A percentile compares a stretch with the other conserved stretches of the same genome.
Evolutionary conservation across 2,888 invertebrate genomes (phyloP).

Genomic region (Lapara coniferarum): DNA sequence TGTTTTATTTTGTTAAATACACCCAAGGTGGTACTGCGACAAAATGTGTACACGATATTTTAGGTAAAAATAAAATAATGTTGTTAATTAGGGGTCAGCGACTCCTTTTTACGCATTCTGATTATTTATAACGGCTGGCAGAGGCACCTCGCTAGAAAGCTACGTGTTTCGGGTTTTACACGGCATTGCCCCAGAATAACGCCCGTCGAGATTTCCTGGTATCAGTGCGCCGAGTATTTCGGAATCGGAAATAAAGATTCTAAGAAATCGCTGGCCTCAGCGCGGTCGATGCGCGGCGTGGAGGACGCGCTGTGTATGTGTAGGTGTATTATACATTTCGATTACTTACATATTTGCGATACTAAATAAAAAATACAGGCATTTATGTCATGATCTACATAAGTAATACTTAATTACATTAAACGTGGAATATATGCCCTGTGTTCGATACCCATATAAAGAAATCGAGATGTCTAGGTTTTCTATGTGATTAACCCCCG

Average conservation of each 20-base stretch:
- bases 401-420: too few species aligned
- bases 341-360: slow-evolving; percentile 27
- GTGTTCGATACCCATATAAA: too few species aligned
- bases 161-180: slow-evolving; percentile 76
- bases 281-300: slow-evolving; percentile 46
- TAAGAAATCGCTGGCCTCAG: slow-evolving; percentile 74
- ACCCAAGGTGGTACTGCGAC: neutral
- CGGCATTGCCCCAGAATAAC: slow-evolving; percentile 79
- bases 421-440: too few species aligned
- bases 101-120: slow-evolving; percentile 71
- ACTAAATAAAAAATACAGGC: too few species aligned
- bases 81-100: slow-evolving; percentile 68
- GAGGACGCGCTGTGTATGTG: slow-evolving; percentile 49
- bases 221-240: slow-evolving; percentile 74
- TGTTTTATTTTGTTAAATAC: slow-evolving; percentile 36
- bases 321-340: slow-evolving; percentile 42
- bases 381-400: too few species aligned
- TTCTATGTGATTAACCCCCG: too few species aligned
- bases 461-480: too few species aligned
- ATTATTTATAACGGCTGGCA: slow-evolving; percentile 76
- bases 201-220: slow-evolving; percentile 74
- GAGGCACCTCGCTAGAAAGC: slow-evolving; percentile 70
- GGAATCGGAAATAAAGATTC: slow-evolving; percentile 82
- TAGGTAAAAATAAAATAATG: slow-evolving; percentile 49
- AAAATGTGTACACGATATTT: slow-evolving; percentile 35